Evolutionary conservation across 2,888 invertebrate species (phyloP).

Genomic region (Zygothrica quintamaculata): DNA sequence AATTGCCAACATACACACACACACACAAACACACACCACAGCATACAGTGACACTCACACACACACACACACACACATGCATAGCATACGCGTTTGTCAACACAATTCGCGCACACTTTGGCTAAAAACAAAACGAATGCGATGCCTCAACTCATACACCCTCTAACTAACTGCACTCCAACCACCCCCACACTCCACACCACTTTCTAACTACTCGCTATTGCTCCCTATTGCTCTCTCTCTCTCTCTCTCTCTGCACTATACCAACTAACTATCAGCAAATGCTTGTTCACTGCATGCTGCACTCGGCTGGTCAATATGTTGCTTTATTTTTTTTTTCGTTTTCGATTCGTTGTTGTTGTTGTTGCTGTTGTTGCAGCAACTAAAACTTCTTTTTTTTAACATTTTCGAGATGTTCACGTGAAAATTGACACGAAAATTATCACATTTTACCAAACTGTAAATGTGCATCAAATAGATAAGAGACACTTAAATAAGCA

Average conservation of each 20-base stretch:
- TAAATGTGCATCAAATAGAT: too few species aligned
- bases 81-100: constrained; percentile 70
- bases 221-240: too few species aligned
- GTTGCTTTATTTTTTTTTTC: constrained; percentile 50
- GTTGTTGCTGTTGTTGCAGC: constrained; percentile 23
- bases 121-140: constrained; percentile 70
- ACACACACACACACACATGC: constrained; percentile 37
- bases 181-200: constrained; percentile 1
- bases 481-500: too few species aligned
- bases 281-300: constrained; percentile 62
- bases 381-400: constrained; percentile 13
- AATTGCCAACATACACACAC: constrained; percentile 69
- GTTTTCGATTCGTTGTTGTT: constrained; percentile 20
- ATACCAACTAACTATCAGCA: constrained; percentile 15
- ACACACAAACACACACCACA: constrained; percentile 21
- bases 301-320: constrained; percentile 76
- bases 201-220: too few species aligned
- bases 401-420: constrained; percentile 36
- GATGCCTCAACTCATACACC: constrained; percentile 17
- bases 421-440: constrained; percentile 24
- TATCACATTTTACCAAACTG: too few species aligned
- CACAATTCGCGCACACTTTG: constrained; percentile 73
- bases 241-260: not conserved
- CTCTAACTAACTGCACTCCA: too few species aligned
- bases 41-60: constrained; percentile 13